These are phyloP conservation scores for Melipona beecheii DNA, from an alignment of 2,888 invertebrate genomes.

Conservation along the genomic window DNA sequence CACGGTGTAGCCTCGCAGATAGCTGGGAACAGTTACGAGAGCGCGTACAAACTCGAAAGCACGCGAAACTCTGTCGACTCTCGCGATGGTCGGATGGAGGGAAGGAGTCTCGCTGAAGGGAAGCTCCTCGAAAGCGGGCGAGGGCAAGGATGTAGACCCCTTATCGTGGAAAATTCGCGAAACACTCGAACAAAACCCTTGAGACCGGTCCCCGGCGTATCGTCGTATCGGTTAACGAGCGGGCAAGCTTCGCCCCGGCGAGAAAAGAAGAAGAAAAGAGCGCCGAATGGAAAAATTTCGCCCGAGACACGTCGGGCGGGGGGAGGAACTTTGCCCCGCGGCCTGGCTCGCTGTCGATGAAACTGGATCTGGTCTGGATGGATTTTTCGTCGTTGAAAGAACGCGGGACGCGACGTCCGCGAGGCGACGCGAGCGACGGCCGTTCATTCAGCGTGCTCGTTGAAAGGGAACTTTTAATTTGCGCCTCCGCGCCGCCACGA, in stretches of 20 bases:
- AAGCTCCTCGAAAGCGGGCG: too few species aligned
- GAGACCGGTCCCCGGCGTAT: constrained; percentile 24
- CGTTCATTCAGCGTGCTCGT: not conserved
- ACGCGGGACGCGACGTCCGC: constrained; percentile 36
- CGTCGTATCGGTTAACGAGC: constrained; percentile 60
- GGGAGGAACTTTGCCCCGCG: constrained; percentile 28
- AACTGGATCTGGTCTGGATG: constrained; percentile 38
- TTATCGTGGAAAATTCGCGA: constrained; percentile 32
- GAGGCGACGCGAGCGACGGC: not conserved
- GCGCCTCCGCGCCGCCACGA: constrained; percentile 7
- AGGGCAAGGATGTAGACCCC: not conserved
- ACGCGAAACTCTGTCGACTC: not conserved
- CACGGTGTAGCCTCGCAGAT: too few species aligned
- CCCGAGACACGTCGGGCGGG: constrained; percentile 22
- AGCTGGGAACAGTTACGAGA: not conserved
- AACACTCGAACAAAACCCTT: constrained; percentile 45
- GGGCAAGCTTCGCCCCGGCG: not conserved
- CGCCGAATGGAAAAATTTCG: constrained; percentile 43
- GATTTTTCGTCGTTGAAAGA: constrained; percentile 30
- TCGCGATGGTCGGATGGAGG: too few species aligned
- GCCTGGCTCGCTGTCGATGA: constrained; percentile 38
- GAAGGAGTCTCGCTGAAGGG: too few species aligned
- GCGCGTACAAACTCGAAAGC: not conserved
- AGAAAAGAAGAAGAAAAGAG: constrained; percentile 3
- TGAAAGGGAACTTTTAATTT: constrained; percentile 54